phyloP scores from a whole-genome alignment of 1,140 invertebrate genomes.

The Drosophila melanica region DNA sequence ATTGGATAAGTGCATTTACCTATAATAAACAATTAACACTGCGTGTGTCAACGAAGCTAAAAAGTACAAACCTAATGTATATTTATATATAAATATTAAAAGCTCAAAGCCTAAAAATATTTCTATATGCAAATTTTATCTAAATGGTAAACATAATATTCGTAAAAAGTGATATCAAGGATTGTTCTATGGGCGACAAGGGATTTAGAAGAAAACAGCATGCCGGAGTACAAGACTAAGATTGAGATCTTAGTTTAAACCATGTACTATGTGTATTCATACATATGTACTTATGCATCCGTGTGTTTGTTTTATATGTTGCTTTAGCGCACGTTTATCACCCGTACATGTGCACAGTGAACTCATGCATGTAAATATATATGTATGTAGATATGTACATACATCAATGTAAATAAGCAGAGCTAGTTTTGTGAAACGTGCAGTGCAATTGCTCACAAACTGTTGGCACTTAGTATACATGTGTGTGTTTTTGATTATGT shows the following conservation, averaged over 20 bases:
- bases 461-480: background rate
- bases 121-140: too few species aligned
- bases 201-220: background rate
- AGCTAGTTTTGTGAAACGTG: slow-evolving; percentile 3
- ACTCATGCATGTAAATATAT: background rate
- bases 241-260: background rate
- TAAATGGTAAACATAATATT: too few species aligned
- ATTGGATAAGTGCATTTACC: too few species aligned
- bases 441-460: slow-evolving; percentile 3
- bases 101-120: too few species aligned
- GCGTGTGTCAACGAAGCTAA: too few species aligned
- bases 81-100: too few species aligned
- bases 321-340: background rate
- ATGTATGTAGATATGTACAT: background rate
- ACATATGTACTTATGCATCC: background rate
- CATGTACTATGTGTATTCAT: slow-evolving; percentile 15
- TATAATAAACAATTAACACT: too few species aligned
- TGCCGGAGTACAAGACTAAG: too few species aligned
- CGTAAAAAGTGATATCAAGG: too few species aligned
- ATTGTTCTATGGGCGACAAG: background rate
- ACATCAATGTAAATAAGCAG: slow-evolving; percentile 14
- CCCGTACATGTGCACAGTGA: background rate
- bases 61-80: too few species aligned
- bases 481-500: too few species aligned
- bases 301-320: background rate